Percentiles rank a stretch among this genome's conserved stretches.
These are phyloP conservation scores for Ailuropoda melanoleuca DNA, from an alignment of 2,113 vertebrate genomes.

Conservation along the genomic window DNA sequence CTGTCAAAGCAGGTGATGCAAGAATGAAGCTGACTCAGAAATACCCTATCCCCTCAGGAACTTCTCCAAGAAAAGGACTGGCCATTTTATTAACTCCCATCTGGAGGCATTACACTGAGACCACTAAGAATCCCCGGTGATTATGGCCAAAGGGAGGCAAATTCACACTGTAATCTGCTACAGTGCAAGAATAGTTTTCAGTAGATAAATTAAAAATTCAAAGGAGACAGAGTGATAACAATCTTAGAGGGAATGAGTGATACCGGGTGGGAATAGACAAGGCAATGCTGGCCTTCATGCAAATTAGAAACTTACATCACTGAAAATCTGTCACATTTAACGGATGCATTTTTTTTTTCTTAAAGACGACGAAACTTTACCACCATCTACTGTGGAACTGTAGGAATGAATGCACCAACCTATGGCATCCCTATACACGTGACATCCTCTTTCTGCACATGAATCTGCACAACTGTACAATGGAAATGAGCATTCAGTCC, in stretches of 20 bases:
- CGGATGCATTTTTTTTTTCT: not conserved
- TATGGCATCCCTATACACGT: not conserved
- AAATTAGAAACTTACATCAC: not conserved
- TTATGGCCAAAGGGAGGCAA: not conserved
- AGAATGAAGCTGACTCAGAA: conserved; percentile 49
- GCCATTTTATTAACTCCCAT: not conserved
- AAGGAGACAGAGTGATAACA: not conserved
- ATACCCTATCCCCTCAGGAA: conserved; percentile 3
- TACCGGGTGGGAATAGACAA: not conserved
- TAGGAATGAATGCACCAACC: not conserved
- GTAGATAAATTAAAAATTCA: conserved; percentile 6
- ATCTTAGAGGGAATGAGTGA: not conserved
- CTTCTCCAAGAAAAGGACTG: not conserved
- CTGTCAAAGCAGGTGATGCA: conserved; percentile 45
- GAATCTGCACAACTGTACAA: not conserved
- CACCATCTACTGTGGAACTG: not conserved
- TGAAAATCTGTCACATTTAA: not conserved
- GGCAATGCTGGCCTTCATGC: not conserved
- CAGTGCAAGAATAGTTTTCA: conserved; percentile 17
- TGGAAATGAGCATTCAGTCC: not conserved
- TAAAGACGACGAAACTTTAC: not conserved
- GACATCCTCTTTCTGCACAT: not conserved
- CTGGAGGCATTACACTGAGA: not conserved
- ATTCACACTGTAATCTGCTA: conserved; percentile 20
- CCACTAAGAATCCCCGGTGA: not conserved